Evolutionary conservation across 2,797 vertebrate species (phyloP).

Genomic region (Loriculus beryllinus): DNA sequence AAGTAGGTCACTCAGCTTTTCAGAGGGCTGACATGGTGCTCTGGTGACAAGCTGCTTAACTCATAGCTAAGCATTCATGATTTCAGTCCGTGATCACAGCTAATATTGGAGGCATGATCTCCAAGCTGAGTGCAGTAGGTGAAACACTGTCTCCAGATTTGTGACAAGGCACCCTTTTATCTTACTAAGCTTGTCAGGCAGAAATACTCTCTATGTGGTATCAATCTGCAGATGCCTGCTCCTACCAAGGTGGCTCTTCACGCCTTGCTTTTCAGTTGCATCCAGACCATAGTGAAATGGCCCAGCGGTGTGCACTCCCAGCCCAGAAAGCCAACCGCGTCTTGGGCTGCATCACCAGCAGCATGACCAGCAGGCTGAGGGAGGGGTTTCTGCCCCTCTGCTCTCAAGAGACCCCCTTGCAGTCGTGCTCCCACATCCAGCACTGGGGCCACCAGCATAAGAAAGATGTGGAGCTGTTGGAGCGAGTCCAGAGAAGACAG

Average conservation of each 20-base stretch:
- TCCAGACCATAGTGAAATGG: not conserved
- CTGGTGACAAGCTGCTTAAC: constrained; percentile 57
- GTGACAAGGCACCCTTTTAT: not conserved
- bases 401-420: not conserved
- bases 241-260: not conserved
- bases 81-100: constrained; percentile 3
- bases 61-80: not conserved
- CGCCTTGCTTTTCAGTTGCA: not conserved
- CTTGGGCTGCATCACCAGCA: not conserved
- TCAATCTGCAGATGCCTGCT: not conserved
- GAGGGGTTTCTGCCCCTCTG: not conserved
- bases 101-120: not conserved
- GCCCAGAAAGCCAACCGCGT: not conserved
- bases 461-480: not conserved
- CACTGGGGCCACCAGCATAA: not conserved
- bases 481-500: not conserved
- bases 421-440: not conserved
- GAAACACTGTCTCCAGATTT: not conserved
- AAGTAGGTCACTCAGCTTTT: constrained; percentile 58
- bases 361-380: not conserved
- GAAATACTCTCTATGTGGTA: not conserved
- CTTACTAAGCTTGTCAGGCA: not conserved
- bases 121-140: not conserved
- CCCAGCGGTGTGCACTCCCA: not conserved
- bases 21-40: constrained; percentile 48